These are phyloP conservation scores for Rhynchophorus ferrugineus DNA, from an alignment of 1,140 invertebrate genomes.

Conservation along the genomic window DNA sequence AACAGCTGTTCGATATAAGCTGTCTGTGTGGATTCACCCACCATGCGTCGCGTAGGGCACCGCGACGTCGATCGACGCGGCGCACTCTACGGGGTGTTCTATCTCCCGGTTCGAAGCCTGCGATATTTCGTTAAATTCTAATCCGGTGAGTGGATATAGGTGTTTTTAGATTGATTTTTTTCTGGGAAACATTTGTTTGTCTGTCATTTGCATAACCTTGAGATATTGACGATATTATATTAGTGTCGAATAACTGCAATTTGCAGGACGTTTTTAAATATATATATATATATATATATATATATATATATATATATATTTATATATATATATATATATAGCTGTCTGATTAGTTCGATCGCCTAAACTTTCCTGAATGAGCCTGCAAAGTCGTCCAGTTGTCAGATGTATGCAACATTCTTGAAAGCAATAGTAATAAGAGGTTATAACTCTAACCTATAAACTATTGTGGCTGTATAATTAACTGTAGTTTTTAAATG, in stretches of 20 bases:
- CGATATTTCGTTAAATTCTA: too few relatives aligned
- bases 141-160: not conserved
- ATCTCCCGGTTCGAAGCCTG: not conserved
- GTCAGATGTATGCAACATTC: too few relatives aligned
- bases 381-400: too few relatives aligned
- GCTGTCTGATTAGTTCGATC: too few relatives aligned
- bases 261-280: not conserved
- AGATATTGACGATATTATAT: not conserved
- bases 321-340: too few relatives aligned
- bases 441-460: too few relatives aligned
- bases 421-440: too few relatives aligned
- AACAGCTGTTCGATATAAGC: conserved; percentile 20
- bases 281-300: not conserved
- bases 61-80: conserved; percentile 1
- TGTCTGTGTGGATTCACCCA: conserved; percentile 10
- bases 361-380: too few relatives aligned
- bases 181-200: not conserved
- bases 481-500: too few relatives aligned
- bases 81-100: not conserved
- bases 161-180: too few relatives aligned
- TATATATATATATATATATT: too few relatives aligned
- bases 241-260: not conserved
- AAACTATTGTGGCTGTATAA: too few relatives aligned
- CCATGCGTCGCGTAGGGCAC: conserved; percentile 8
- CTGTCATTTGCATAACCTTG: not conserved